Evolutionary conservation across 2,113 vertebrate genomes (phyloP).

Genomic region (Malurus elegans): DNA sequence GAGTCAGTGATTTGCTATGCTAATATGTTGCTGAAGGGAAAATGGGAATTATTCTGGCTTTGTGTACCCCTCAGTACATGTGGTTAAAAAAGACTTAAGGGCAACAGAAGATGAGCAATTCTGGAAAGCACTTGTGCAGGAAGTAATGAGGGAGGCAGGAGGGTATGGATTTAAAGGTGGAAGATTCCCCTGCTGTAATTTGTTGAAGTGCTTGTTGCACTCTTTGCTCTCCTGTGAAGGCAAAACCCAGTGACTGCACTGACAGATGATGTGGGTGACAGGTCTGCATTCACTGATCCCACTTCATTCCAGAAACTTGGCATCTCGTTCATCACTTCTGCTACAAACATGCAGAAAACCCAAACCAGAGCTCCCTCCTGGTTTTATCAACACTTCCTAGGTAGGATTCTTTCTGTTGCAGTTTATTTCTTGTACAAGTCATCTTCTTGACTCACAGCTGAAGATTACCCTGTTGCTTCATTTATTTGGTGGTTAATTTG

Average conservation of each 20-base stretch:
- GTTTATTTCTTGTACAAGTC: not conserved
- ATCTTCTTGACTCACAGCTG: slow-evolving; percentile 24
- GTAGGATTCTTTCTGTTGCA: slow-evolving; percentile 2
- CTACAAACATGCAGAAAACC: not conserved
- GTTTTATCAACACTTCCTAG: not conserved
- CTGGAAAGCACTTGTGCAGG: not conserved
- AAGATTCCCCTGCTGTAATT: not conserved
- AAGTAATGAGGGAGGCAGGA: not conserved
- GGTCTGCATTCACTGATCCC: not conserved
- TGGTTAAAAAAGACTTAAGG: not conserved
- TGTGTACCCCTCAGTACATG: not conserved
- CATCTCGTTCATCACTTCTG: not conserved
- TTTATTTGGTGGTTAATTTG: slow-evolving; percentile 46
- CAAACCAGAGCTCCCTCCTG: not conserved
- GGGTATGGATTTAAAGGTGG: not conserved
- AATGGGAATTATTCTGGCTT: not conserved
- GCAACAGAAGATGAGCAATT: not conserved
- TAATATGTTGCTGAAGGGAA: not conserved
- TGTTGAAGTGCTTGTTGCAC: not conserved
- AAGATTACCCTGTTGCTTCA: slow-evolving; percentile 30
- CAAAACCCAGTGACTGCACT: not conserved
- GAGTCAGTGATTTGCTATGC: not conserved
- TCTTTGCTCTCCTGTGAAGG: not conserved
- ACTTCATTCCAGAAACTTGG: not conserved
- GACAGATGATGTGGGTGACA: not conserved